These are phyloP conservation scores for roundworm (Caenorhabditis elegans) DNA, from an alignment of 1,140 invertebrate species.

Conservation along the genomic window WBcel235 BX284603.4:6431001-6431500, in stretches of 20 bases:
- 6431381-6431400: constrained; percentile 42
- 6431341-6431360: constrained; percentile 57
- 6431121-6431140: no score
- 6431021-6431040: no score
- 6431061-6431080: no score
- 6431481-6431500: no score
- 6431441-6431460: constrained; percentile 24
- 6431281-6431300: constrained; percentile 54
- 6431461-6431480: no score
- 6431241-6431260: constrained; percentile 57
- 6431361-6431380: constrained; percentile 54
- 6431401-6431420: constrained; percentile 50
- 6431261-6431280: constrained; percentile 48
- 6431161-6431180: constrained; percentile 39
- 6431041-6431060: no score
- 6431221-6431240: constrained; percentile 47
- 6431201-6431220: constrained; percentile 52
- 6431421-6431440: constrained; percentile 56
- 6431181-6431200: constrained; percentile 46
- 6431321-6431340: constrained; percentile 58
- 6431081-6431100: no score
- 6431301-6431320: constrained; percentile 54
- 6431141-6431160: background rate
- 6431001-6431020: no score
- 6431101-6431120: no score